Conservation (phyloP, 1,140 invertebrate genomes). For the Battus philenor region DNA sequence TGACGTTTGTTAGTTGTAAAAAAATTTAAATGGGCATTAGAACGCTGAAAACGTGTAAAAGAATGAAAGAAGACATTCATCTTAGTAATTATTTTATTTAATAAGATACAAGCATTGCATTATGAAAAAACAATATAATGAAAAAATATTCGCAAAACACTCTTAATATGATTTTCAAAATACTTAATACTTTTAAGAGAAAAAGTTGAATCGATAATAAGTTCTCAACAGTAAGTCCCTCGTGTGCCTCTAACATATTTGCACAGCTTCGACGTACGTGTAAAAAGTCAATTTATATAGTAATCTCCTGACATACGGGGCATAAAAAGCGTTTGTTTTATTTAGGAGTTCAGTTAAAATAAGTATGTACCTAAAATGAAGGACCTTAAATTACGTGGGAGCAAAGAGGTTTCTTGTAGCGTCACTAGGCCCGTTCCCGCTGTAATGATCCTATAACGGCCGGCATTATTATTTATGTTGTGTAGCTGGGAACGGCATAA, state of each 20-base stretch:
- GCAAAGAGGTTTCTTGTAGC: constrained; percentile 33
- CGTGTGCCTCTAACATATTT: constrained; percentile 5
- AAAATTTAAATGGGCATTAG: neutral
- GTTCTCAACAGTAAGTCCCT: constrained; percentile 5
- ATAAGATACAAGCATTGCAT: no score
- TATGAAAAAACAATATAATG: no score
- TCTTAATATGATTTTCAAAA: no score
- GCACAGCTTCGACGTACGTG: constrained; percentile 6
- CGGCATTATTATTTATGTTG: constrained; percentile 73
- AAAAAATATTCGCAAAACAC: no score
- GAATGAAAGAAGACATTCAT: neutral
- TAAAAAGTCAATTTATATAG: constrained; percentile 13
- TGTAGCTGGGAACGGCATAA: constrained; percentile 69
- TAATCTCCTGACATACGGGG: neutral
- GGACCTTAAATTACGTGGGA: constrained; percentile 34
- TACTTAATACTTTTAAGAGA: no score
- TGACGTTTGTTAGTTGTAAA: constrained; percentile 6
- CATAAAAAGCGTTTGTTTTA: constrained; percentile 4
- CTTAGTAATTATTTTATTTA: no score
- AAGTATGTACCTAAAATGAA: constrained; percentile 22
- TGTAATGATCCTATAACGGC: constrained; percentile 68
- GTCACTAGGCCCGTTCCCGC: constrained; percentile 52
- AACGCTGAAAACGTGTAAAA: neutral
- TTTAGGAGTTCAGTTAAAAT: constrained; percentile 25
- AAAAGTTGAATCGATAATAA: constrained; percentile 13